A percentile compares a stretch with the other conserved stretches of the same genome.
These are phyloP conservation scores for Mormyrus proboscirostris DNA, from an alignment of 2,797 vertebrate species.

Conservation along the genomic window DNA sequence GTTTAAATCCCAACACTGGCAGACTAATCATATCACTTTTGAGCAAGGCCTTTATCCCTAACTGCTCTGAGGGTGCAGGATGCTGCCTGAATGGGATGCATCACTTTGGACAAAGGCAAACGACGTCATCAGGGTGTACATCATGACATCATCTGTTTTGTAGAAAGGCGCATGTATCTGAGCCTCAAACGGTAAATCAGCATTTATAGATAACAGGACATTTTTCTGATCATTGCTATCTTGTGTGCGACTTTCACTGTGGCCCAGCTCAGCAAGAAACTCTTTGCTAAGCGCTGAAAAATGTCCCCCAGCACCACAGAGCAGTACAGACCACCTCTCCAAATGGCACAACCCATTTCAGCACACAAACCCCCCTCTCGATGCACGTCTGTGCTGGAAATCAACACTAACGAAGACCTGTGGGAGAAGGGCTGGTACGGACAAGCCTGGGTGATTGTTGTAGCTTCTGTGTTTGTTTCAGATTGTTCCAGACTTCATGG, in stretches of 20 bases:
- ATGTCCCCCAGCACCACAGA: neutral
- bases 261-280: neutral
- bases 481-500: neutral
- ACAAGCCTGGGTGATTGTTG: constrained; percentile 1
- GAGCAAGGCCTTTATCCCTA: neutral
- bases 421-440: neutral
- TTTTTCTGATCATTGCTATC: neutral
- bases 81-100: neutral
- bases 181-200: neutral
- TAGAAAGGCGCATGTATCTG: neutral
- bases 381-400: neutral
- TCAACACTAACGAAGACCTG: constrained; percentile 13
- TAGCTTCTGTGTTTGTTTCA: neutral
- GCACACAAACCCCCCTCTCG: neutral
- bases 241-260: neutral
- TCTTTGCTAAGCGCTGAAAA: neutral
- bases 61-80: neutral
- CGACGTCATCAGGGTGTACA: neutral
- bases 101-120: neutral
- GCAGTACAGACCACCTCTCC: neutral
- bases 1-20: neutral
- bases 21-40: neutral
- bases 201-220: neutral
- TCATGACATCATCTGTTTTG: neutral
- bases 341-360: neutral